Base-by-base conservation (phyloP, 2,113 vertebrate genomes). In the Ceuthmochares aereus region DNA sequence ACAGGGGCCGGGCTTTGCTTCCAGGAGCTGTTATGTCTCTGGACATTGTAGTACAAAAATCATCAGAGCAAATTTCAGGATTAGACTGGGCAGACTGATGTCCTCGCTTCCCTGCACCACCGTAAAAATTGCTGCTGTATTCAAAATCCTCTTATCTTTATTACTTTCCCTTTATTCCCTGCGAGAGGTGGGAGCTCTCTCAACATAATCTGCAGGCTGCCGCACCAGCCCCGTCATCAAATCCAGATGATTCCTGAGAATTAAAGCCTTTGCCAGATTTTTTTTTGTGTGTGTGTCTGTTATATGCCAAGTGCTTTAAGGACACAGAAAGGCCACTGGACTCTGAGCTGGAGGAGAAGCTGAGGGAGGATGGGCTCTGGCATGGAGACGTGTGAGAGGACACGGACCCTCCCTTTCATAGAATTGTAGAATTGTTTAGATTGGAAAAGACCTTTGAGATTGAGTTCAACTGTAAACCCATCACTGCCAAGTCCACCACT, bases 91-190 rank as follows among this genome's bases (percentile, higher is more conserved):
- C 90, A 93, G 79, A 47, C 17, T 9, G 2, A 11, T 32, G 90
- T 62, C 92, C 96, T 94, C 2, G 3, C 82, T 91, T 67, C 87
- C 85, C 95, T 0, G 1, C 76, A 4, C 4, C 0, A 0, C 84
- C 0, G 0, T 62, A 66, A 88, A 66, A 95, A 96, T 74, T 14
- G 72, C 93, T 92, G 95, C 95, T 84, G 55, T 30, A 32, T 54
- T 67, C 36, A 27, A 92, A 96, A 96, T 96, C 93, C 88, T 94
- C 96, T 97, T 95, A 97, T 2, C 83, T 81, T 95, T 86, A 92
- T 94, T 80, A 16, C 92, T 95, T 72, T 72, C 79, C 40, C 64
- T 95, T 93, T 94, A 94, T 89, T 88, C 85, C 60, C 43, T 14
- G 76, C 0, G 1, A 86, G 95, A 86, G 90, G 79, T 67, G 68